These are phyloP conservation scores for Malacoraja senta DNA, from an alignment of 2,797 vertebrate species.

Conservation along the genomic window DNA sequence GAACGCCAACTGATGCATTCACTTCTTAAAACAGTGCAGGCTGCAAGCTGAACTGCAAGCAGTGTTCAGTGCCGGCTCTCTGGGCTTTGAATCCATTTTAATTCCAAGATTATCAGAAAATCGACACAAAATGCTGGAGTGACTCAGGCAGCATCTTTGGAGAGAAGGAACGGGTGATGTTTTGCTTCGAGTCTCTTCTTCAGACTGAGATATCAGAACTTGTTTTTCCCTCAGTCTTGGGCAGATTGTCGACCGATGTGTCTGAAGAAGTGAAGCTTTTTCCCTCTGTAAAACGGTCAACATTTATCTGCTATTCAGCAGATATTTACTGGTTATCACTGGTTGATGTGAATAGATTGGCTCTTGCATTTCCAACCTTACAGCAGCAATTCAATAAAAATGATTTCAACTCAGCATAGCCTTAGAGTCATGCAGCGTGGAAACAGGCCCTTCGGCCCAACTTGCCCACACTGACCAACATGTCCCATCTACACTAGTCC, in stretches of 20 bases:
- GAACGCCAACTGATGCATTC: not conserved
- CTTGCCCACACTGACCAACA: too few species aligned
- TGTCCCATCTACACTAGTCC: too few species aligned
- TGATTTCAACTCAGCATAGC: not conserved
- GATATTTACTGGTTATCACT: not conserved
- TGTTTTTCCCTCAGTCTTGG: too few species aligned
- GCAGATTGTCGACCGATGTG: not conserved
- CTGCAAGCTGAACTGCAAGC: not conserved
- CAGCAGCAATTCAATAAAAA: not conserved
- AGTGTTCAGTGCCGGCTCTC: too few species aligned
- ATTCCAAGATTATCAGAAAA: too few species aligned
- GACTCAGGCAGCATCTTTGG: too few species aligned
- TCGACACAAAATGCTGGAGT: too few species aligned
- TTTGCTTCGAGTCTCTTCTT: too few species aligned
- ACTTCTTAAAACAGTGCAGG: conserved; percentile 11
- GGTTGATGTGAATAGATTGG: not conserved
- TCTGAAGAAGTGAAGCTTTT: not conserved
- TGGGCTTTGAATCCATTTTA: not conserved
- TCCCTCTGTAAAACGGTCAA: not conserved
- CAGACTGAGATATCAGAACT: not conserved
- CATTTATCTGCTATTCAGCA: not conserved
- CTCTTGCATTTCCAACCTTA: not conserved
- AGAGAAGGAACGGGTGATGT: too few species aligned
- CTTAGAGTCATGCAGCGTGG: too few species aligned
- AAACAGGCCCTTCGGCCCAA: too few species aligned